Percentiles rank a stretch among this genome's conserved stretches.
These are phyloP conservation scores for Pangasius mekongensis DNA, from an alignment of 2,797 vertebrate species.

Conservation along the genomic window DNA sequence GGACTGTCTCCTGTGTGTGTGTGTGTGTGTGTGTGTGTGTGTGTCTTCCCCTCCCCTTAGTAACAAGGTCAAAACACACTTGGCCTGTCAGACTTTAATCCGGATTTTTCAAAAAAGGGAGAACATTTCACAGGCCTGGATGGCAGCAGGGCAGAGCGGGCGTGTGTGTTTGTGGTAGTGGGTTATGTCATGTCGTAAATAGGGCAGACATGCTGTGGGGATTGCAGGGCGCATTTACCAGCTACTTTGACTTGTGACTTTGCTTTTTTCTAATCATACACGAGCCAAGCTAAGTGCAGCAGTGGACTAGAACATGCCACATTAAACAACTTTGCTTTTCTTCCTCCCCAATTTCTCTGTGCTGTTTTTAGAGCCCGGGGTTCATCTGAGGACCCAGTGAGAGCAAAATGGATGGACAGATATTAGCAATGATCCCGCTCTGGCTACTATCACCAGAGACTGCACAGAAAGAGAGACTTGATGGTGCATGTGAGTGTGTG, in stretches of 20 bases:
- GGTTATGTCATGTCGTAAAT: slow-evolving; percentile 65
- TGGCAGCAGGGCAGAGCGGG: slow-evolving; percentile 60
- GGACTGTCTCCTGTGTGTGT: not conserved
- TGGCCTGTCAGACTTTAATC: slow-evolving; percentile 77
- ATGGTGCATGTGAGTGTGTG: slow-evolving; percentile 57
- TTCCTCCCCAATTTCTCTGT: not conserved
- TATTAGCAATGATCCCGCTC: slow-evolving; percentile 73
- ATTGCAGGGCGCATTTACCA: slow-evolving; percentile 69
- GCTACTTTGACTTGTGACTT: slow-evolving; percentile 73
- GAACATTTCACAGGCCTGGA: slow-evolving; percentile 74
- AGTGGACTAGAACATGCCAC: slow-evolving; percentile 60
- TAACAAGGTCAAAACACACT: slow-evolving; percentile 78
- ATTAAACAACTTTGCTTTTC: slow-evolving; percentile 70
- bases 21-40: slow-evolving; percentile 10
- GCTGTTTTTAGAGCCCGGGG: slow-evolving; percentile 48
- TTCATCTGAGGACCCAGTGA: slow-evolving; percentile 63
- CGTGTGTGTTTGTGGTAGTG: slow-evolving; percentile 49
- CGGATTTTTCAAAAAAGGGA: slow-evolving; percentile 76
- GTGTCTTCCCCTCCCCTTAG: slow-evolving; percentile 59
- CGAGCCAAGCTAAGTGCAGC: slow-evolving; percentile 66
- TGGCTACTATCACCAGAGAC: slow-evolving; percentile 64
- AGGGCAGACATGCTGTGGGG: slow-evolving; percentile 68
- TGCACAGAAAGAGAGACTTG: slow-evolving; percentile 49
- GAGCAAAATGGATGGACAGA: slow-evolving; percentile 70
- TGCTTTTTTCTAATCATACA: slow-evolving; percentile 66